These are phyloP conservation scores for Falco peregrinus DNA, from an alignment of 2,797 vertebrate species.

Conservation along the genomic window DNA sequence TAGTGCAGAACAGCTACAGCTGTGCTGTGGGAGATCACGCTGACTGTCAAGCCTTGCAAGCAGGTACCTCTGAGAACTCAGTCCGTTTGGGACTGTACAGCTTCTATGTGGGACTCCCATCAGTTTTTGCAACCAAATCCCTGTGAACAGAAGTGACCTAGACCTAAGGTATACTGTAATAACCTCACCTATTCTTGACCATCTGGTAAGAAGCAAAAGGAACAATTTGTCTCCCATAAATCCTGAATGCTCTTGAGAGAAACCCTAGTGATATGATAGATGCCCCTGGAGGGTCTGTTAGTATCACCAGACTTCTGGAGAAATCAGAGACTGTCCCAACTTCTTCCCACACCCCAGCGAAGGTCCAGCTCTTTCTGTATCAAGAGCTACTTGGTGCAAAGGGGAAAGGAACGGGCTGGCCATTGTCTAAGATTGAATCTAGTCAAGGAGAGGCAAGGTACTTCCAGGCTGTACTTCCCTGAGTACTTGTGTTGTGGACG, in stretches of 20 bases:
- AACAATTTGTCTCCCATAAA: not conserved
- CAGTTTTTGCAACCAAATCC: not conserved
- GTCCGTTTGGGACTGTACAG: not conserved
- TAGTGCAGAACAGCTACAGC: conserved; percentile 62
- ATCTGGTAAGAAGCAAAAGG: not conserved
- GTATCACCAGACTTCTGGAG: not conserved
- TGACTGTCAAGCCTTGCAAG: not conserved
- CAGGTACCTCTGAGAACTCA: conserved; percentile 12
- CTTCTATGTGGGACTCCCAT: not conserved
- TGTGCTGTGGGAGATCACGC: not conserved
- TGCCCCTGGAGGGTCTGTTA: not conserved
- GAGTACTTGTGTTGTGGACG: not conserved
- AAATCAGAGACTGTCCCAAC: not conserved
- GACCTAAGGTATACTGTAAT: not conserved
- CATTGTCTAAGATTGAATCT: not conserved
- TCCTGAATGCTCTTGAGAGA: not conserved
- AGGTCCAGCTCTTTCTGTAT: not conserved
- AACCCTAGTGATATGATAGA: not conserved
- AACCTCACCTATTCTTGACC: not conserved
- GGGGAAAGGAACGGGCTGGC: not conserved
- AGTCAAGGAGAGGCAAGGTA: not conserved
- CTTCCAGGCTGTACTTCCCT: not conserved
- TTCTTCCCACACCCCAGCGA: not conserved
- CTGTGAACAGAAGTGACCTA: not conserved
- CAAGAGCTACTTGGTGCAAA: not conserved